phyloP scores from a whole-genome alignment of 2,797 vertebrate species.

The Phoeniculus purpureus region DNA sequence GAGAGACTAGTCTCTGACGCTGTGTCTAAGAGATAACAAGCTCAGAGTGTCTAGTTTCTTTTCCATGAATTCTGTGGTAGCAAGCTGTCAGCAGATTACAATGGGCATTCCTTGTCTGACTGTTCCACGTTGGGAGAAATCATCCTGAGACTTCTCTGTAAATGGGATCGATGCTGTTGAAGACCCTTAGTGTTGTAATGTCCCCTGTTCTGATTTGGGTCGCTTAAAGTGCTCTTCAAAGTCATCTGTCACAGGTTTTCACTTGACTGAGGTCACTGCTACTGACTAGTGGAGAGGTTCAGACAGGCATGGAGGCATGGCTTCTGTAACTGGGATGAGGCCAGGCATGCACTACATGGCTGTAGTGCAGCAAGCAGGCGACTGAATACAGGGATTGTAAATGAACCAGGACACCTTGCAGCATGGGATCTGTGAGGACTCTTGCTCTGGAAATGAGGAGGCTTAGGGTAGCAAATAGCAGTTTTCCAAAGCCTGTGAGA shows the following conservation, averaged over 20 bases:
- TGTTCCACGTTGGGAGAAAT: not conserved
- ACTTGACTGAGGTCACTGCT: not conserved
- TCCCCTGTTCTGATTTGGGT: not conserved
- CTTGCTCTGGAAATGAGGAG: not conserved
- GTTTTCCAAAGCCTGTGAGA: not conserved
- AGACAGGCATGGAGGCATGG: not conserved
- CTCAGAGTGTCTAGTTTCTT: not conserved
- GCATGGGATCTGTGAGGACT: not conserved
- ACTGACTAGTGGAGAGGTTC: not conserved
- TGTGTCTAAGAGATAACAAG: not conserved
- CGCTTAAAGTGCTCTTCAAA: not conserved
- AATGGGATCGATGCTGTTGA: not conserved
- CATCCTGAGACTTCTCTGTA: not conserved
- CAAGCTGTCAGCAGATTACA: not conserved
- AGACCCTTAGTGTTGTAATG: not conserved
- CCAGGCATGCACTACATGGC: fast-evolving
- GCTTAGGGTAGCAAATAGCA: not conserved
- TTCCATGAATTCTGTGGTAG: not conserved
- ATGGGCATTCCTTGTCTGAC: not conserved
- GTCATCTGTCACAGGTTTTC: not conserved
- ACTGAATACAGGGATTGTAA: fast-evolving
- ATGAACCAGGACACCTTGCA: not conserved
- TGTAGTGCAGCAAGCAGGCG: not conserved
- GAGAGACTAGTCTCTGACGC: not conserved
- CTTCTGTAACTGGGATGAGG: not conserved